Conservation (phyloP, 2,888 invertebrate genomes). For the Parascotia fuliginaria region DNA sequence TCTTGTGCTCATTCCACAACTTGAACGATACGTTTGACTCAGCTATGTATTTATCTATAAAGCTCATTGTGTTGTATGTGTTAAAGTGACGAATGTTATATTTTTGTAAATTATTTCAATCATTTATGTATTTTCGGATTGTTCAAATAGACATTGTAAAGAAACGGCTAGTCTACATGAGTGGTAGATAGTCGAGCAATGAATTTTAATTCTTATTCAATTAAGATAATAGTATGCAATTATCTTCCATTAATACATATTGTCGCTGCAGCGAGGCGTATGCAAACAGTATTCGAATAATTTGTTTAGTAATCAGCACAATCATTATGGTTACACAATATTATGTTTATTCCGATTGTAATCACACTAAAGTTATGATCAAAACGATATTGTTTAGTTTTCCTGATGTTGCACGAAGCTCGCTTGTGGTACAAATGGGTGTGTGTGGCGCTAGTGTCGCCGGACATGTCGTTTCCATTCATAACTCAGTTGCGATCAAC, state of each 20-base stretch:
- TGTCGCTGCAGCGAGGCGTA: constrained; percentile 25
- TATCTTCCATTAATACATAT: constrained; percentile 43
- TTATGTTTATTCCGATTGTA: constrained; percentile 15
- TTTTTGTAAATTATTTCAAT: constrained; percentile 78
- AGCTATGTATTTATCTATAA: constrained; percentile 58
- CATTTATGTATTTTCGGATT: constrained; percentile 57
- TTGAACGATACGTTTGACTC: constrained; percentile 68
- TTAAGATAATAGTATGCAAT: constrained; percentile 36
- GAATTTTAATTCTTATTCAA: constrained; percentile 36
- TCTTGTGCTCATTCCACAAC: constrained; percentile 79
- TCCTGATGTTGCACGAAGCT: constrained; percentile 3
- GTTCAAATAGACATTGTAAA: constrained; percentile 50
- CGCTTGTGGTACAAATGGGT: constrained; percentile 9
- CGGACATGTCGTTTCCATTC: constrained; percentile 66
- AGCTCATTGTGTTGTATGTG: constrained; percentile 72
- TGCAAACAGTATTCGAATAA: constrained; percentile 29
- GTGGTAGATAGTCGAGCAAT: constrained; percentile 39
- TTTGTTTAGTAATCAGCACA: constrained; percentile 26
- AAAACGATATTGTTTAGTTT: constrained; percentile 17
- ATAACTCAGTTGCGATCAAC: constrained; percentile 64
- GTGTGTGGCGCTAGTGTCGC: constrained; percentile 23
- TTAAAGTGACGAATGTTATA: constrained; percentile 71
- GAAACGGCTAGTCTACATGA: constrained; percentile 65
- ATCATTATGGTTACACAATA: constrained; percentile 27
- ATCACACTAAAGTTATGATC: constrained; percentile 8